These are phyloP conservation scores for Lucilia cuprina DNA, from an alignment of 1,140 invertebrate genomes.

Conservation along the genomic window DNA sequence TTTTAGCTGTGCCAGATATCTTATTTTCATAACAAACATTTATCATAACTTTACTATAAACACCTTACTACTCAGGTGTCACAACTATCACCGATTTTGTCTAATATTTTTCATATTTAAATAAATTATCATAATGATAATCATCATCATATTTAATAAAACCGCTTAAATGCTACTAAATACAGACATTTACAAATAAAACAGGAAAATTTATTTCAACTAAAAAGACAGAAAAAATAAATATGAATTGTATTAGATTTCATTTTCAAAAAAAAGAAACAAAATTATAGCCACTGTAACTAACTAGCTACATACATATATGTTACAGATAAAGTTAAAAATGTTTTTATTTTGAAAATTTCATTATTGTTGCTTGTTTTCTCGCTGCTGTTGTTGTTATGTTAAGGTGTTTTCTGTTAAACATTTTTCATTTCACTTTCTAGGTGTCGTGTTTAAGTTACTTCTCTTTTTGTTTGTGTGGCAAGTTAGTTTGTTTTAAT, in stretches of 20 bases:
- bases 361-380: no score
- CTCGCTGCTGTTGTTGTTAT: no score
- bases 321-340: background rate
- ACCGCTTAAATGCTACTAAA: background rate
- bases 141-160: background rate
- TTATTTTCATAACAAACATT: no score
- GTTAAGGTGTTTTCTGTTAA: background rate
- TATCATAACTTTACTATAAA: no score
- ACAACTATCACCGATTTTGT: no score
- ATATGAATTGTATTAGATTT: background rate
- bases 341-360: background rate
- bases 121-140: background rate
- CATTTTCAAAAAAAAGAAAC: background rate
- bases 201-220: background rate
- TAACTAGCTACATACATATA: no score
- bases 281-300: background rate
- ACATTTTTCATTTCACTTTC: constrained; percentile 10
- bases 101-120: no score
- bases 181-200: background rate
- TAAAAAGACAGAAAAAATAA: background rate
- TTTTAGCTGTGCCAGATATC: no score
- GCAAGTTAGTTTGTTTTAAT: background rate
- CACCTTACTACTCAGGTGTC: no score
- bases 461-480: background rate
- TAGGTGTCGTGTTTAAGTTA: background rate